Evolutionary conservation across 2,113 vertebrate species (phyloP).

Genomic region (Pantherophis guttatus): DNA sequence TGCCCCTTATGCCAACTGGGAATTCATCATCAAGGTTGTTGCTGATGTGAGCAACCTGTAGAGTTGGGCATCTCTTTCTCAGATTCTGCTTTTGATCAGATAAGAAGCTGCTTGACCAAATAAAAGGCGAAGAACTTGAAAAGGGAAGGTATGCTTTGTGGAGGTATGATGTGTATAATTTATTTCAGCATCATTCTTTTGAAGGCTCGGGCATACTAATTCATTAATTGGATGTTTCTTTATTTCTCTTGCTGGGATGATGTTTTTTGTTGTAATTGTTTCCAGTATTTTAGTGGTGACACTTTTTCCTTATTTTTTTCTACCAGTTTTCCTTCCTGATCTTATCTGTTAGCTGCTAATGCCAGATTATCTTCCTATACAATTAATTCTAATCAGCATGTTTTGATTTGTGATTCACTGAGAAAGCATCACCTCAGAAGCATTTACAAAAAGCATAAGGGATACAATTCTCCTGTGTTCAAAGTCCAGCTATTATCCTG

Average conservation of each 20-base stretch:
- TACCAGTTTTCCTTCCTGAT: not conserved
- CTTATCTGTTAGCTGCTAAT: not conserved
- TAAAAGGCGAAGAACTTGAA: not conserved
- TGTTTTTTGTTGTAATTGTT: not conserved
- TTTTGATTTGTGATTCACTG: not conserved
- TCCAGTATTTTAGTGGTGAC: not conserved
- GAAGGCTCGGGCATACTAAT: not conserved
- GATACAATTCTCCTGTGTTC: not conserved
- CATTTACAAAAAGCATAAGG: not conserved
- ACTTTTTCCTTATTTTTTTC: not conserved
- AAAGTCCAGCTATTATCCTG: not conserved
- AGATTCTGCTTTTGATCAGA: not conserved
- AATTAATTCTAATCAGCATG: not conserved
- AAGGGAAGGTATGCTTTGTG: not conserved
- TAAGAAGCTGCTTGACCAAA: not conserved
- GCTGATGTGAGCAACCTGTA: not conserved
- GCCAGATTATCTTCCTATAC: not conserved
- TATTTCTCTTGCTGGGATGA: not conserved
- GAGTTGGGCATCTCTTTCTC: not conserved
- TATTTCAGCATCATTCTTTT: not conserved
- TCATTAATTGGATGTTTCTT: not conserved
- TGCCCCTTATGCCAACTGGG: not conserved
- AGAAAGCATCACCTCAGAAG: not conserved
- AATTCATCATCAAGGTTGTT: not conserved
- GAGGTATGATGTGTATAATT: not conserved